phyloP scores from a whole-genome alignment of 1,140 invertebrate species.

The Physella acuta region DNA sequence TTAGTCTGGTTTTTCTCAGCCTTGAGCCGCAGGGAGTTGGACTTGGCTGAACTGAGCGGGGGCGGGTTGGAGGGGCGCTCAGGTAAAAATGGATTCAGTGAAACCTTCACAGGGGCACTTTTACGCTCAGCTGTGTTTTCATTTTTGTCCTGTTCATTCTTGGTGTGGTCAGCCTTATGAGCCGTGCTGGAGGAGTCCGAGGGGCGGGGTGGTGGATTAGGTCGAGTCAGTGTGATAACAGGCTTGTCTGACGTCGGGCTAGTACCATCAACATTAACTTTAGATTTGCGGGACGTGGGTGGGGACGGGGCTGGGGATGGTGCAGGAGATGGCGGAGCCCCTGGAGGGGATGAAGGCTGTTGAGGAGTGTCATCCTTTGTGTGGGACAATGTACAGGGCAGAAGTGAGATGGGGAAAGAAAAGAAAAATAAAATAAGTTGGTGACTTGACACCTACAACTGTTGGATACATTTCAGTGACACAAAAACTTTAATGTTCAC shows the following conservation, averaged over 20 bases:
- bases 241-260: background rate
- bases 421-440: background rate
- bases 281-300: background rate
- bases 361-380: background rate
- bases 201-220: constrained; percentile 4
- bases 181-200: too few relatives aligned
- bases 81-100: constrained; percentile 23
- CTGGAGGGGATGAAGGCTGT: background rate
- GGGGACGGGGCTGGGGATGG: constrained; percentile 5
- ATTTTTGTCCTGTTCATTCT: background rate
- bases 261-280: too few relatives aligned
- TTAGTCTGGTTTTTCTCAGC: background rate
- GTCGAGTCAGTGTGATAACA: constrained; percentile 5
- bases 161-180: too few relatives aligned
- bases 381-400: background rate
- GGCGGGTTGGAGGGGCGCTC: constrained; percentile 23
- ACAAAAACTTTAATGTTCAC: too few relatives aligned
- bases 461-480: too few relatives aligned
- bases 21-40: constrained; percentile 20
- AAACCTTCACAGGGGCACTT: background rate
- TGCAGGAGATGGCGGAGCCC: background rate
- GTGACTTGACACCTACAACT: background rate
- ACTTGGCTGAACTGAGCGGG: constrained; percentile 19
- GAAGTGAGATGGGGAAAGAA: background rate
- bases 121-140: background rate